Percentiles rank a stretch among this genome's conserved stretches.
phyloP scores from a whole-genome alignment of 2,113 vertebrate species.

The Isurus oxyrinchus region DNA sequence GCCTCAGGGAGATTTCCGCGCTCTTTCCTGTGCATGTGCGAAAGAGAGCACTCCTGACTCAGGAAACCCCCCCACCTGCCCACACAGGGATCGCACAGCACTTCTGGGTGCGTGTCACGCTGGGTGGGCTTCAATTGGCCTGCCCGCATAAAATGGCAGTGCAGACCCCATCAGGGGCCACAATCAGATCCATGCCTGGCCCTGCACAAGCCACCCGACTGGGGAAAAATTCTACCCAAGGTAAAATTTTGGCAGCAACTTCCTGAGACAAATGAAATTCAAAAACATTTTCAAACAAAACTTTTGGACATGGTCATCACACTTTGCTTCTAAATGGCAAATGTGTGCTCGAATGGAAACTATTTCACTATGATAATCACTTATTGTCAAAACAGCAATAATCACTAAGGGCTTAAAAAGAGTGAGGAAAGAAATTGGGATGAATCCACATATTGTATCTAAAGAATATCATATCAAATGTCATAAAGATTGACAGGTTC shows the following conservation, averaged over 20 bases:
- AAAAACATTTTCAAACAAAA: background rate
- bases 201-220: no score
- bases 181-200: no score
- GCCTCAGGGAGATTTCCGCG: no score
- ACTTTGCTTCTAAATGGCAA: background rate
- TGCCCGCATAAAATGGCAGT: no score
- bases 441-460: background rate
- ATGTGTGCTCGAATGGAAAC: background rate
- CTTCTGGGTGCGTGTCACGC: no score
- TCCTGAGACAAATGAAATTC: background rate
- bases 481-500: background rate
- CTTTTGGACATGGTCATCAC: background rate
- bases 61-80: no score
- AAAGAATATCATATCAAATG: background rate
- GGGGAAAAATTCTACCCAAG: background rate
- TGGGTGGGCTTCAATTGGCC: no score
- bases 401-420: background rate
- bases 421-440: background rate
- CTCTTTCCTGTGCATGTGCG: no score
- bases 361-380: background rate
- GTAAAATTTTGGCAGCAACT: background rate
- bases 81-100: no score
- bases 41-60: no score
- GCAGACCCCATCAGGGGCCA: no score
- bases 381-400: background rate